Evolutionary conservation across 2,888 invertebrate species (phyloP), one percentile per base, ranked within the genome.

Genomic region (Hirtodrosophila alboralis): DNA sequence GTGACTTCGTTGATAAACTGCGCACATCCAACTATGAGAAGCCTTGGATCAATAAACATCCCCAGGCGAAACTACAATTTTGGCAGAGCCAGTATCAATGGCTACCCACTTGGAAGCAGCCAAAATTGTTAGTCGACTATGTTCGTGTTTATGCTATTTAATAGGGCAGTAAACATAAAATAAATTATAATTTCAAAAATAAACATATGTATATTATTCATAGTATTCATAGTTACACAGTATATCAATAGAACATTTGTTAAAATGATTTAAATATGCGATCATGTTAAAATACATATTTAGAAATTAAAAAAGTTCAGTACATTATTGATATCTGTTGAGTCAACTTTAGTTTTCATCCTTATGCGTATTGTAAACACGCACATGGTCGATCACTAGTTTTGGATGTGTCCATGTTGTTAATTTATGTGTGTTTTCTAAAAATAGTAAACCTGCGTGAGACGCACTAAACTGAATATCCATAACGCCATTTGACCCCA

Each of bases 21-120:
- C 27, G 63, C 1, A 73, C 59, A 3, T 45, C 59, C 1, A 37
- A n/a, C 9, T 57, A 58, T 13, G 34, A 57, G 10, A 96, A 96
- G 87, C 96, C 96, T 0, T 97, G 96, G 96, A 90, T 62, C 18
- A 96, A 96, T 87, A 88, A 88, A 2, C 92, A 93, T 23, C 93
- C 93, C 0, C 94, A 94, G 84, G 93, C 93, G 0, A 92, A 93
- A 90, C 90, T 93, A 2, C 92, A 93, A 48, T 96, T 96, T 91
- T 95, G 95, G 93, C 91, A 92, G 10, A 91, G 92, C 0, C 91
- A 91, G 31, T 90, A 92, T n/a, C 88, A 92, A 36, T 96, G 96
- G 95, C 88, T 91, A 40, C 91, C 92, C 0, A 94, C 94, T 2
- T 96, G 96, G 96, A 91, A 90, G 14, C 91, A 88, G 1, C 92